These are phyloP conservation scores for Lepeophtheirus nordmannii DNA, from an alignment of 2,888 invertebrate genomes.

Conservation along the genomic window DNA sequence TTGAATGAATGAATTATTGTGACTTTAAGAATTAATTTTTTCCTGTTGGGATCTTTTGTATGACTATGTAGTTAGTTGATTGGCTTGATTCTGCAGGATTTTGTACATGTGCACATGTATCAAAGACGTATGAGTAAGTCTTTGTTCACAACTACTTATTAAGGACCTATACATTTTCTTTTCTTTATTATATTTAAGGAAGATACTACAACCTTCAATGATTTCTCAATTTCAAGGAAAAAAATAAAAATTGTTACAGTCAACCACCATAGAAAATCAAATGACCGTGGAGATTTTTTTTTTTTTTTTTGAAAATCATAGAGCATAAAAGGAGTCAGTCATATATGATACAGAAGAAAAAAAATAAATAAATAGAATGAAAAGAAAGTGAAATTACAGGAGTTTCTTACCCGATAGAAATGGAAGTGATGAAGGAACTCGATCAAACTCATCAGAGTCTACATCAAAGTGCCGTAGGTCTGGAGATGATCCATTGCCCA, in stretches of 20 bases:
- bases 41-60: no score
- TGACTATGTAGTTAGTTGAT: no score
- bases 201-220: not conserved
- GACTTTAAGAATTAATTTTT: no score
- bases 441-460: conserved; percentile 15
- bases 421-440: conserved; percentile 15
- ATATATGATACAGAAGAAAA: no score
- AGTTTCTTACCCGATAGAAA: not conserved
- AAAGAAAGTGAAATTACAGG: not conserved
- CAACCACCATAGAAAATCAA: conserved; percentile 21
- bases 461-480: conserved; percentile 13
- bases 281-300: conserved; percentile 20
- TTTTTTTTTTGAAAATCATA: not conserved
- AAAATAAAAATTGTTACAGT: not conserved
- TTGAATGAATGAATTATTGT: no score
- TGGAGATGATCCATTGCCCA: conserved; percentile 13
- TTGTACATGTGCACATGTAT: not conserved
- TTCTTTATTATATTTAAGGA: not conserved
- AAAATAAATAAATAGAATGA: not conserved
- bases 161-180: not conserved
- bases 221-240: conserved; percentile 8
- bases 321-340: not conserved
- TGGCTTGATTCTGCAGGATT: not conserved
- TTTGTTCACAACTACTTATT: not conserved
- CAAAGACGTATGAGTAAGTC: no score